A percentile compares a stretch with the other conserved stretches of the same genome.
Conservation (phyloP, 2,888 invertebrate species). For the Plebejus anna region DNA sequence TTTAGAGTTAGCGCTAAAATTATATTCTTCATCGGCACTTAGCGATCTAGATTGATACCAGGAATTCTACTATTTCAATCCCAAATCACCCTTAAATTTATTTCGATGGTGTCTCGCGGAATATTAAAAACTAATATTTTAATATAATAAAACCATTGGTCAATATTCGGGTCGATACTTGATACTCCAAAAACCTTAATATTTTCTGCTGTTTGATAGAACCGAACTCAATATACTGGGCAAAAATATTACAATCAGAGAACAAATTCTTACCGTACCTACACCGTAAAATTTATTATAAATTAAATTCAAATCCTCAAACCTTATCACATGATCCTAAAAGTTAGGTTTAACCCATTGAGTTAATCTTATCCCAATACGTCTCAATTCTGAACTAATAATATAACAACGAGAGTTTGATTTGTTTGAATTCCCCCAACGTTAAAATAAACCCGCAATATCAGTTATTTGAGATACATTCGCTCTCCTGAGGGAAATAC, state of each 20-base stretch:
- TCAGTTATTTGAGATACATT: conserved; percentile 58
- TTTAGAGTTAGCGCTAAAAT: conserved; percentile 1
- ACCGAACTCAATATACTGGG: no score
- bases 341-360: background rate
- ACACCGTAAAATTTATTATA: no score
- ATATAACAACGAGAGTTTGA: conserved; percentile 9
- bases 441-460: conserved; percentile 34
- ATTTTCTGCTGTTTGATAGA: no score
- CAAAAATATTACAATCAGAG: no score
- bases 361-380: background rate
- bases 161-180: no score
- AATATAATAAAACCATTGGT: no score
- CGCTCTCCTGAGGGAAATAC: conserved; percentile 58
- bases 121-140: no score
- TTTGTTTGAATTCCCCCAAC: conserved; percentile 18
- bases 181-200: no score
- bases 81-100: no score
- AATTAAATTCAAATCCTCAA: no score
- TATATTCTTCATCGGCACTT: background rate
- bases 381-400: background rate
- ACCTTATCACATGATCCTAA: background rate
- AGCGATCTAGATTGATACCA: background rate
- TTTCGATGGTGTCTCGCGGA: background rate
- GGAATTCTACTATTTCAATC: background rate
- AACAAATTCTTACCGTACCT: no score